Evolutionary conservation across 64 coral and sea anemone species (phyloP).

Genomic region (Montipora foliosa): DNA sequence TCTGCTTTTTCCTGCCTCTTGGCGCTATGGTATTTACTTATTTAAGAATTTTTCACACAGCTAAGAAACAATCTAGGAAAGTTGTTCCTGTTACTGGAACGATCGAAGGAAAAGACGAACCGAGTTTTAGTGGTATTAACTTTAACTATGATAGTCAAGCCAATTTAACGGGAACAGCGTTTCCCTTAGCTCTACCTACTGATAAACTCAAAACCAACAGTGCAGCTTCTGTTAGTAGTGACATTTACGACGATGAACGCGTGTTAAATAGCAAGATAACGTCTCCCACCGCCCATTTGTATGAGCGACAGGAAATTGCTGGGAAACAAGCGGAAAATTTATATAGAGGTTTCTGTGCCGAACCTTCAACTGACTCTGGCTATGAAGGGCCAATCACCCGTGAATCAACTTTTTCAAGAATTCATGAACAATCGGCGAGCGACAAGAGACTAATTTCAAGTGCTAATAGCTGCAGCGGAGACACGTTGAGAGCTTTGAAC

Average conservation of each 20-base stretch:
- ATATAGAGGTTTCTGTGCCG: not conserved
- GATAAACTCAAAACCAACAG: slow-evolving; percentile 12
- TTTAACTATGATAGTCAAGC: not conserved
- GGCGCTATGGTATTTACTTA: slow-evolving; percentile 71
- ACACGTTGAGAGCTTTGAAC: not conserved
- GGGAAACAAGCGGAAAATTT: no score
- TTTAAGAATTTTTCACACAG: slow-evolving; percentile 73
- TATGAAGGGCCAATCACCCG: not conserved
- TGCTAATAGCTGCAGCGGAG: not conserved
- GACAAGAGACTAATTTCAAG: not conserved
- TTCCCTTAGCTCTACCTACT: not conserved
- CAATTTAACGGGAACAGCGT: not conserved
- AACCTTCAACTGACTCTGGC: slow-evolving; percentile 19
- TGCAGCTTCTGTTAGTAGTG: not conserved
- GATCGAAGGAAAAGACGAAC: slow-evolving; percentile 12
- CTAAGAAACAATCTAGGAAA: slow-evolving; percentile 70
- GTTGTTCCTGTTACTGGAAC: slow-evolving; percentile 71
- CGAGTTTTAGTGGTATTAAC: not conserved
- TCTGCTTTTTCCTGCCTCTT: slow-evolving; percentile 87
- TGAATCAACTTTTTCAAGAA: not conserved
- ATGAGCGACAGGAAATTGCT: not conserved
- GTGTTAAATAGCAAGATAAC: not conserved
- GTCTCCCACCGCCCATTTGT: not conserved
- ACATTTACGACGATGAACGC: not conserved
- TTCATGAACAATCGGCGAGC: not conserved